Evolutionary conservation across 2,113 vertebrate genomes (phyloP).

Genomic region (Gila orcuttii): DNA sequence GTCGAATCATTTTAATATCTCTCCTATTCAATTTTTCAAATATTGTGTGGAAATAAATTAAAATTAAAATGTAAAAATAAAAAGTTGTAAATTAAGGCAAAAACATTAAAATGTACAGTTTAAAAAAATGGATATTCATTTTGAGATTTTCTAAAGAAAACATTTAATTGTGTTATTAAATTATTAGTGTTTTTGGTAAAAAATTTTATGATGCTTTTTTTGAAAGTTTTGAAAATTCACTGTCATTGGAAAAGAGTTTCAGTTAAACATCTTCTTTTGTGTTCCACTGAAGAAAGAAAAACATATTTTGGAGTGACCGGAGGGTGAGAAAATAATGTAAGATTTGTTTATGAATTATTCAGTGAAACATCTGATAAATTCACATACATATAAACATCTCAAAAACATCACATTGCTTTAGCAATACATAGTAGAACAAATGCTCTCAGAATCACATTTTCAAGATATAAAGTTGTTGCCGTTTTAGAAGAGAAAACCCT

Average conservation of each 20-base stretch:
- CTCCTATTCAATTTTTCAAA: neutral
- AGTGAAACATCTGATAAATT: neutral
- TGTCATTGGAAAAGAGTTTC: neutral
- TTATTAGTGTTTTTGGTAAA: too few species aligned
- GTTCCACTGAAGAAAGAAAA: neutral
- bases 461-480: neutral
- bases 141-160: neutral
- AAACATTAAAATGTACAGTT: neutral
- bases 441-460: neutral
- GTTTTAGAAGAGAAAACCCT: neutral
- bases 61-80: neutral
- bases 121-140: neutral
- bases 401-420: neutral
- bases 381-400: neutral
- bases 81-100: neutral
- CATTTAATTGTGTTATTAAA: too few species aligned
- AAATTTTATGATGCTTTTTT: too few species aligned
- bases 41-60: neutral
- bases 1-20: neutral
- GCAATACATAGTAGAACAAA: neutral
- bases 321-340: neutral
- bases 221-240: neutral
- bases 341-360: neutral
- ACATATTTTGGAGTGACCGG: neutral
- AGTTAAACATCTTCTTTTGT: neutral